Evolutionary conservation across 2,888 invertebrate genomes (phyloP), one percentile per base, ranked within the genome.

Genomic region (Theodoxus fluviatilis): DNA sequence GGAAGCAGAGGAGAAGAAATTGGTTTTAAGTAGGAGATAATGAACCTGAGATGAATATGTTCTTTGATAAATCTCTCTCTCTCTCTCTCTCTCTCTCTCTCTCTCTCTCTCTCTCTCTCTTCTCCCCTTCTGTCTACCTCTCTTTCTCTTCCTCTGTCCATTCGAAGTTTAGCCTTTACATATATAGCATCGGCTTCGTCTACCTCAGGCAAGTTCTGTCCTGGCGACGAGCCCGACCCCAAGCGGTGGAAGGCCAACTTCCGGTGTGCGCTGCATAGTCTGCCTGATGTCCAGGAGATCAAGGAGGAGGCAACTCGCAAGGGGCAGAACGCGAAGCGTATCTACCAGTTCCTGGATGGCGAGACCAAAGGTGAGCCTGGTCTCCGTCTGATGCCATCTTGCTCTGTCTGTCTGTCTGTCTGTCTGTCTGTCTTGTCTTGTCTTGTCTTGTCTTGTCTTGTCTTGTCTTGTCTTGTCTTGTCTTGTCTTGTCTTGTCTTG

Each of bases 231-330:
- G 2, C 61, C 37, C 12, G 67, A 73, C 38, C 71, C 67, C 15
- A 79, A 78, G 63, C 73, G 78, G 38, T 84, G 83, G 84, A 85
- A 85, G 73, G 83, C 85, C 7, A 85, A 84, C 74, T 85, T 85
- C 77, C 76, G 85, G 2, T 85, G 85, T 74, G 85, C 85, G 0
- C 64, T 85, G 33, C 82, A 84, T 74, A 83, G 83, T 64, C 71
- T 83, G 1, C 78, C 76, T 0, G 83, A 84, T 69, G 79, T 83
- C 0, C 78, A 82, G 61, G 72, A 75, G 37, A 37, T 63, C 3
- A 52, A 69, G 9, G 18, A 2, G 1, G 38, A 31, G 12, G 64
- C 47, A 15, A n/a, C 47, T 2, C 63, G 64, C 3, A 79, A 76
- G 37, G 85, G 84, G 6, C 74, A 76, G 25, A 76, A 82, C 37